phyloP scores from a whole-genome alignment of 2,797 vertebrate species.

The Sternarchorhynchus goeldii region DNA sequence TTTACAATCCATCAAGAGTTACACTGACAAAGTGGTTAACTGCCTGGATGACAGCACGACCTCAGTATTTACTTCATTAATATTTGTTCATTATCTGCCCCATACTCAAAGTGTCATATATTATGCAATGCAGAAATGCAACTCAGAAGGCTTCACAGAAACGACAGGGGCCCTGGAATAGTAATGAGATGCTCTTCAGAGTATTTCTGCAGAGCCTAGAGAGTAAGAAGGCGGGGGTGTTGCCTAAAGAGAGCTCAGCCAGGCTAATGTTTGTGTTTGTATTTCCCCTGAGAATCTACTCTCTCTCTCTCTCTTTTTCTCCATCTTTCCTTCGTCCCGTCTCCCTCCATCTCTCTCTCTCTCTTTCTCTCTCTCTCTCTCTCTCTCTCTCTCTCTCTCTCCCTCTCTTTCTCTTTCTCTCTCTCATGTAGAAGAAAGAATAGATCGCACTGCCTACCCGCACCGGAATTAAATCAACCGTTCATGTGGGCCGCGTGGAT shows the following conservation, averaged over 20 bases:
- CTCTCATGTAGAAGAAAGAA: constrained; percentile 15
- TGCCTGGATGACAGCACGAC: background rate
- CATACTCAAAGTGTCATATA: background rate
- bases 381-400: background rate
- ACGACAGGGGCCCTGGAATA: background rate
- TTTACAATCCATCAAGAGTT: background rate
- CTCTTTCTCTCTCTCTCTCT: background rate
- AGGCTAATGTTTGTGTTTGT: constrained; percentile 43
- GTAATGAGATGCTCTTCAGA: constrained; percentile 1
- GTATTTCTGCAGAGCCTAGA: background rate
- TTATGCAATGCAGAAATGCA: background rate
- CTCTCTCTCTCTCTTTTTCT: background rate
- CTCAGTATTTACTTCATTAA: background rate
- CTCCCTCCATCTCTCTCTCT: background rate
- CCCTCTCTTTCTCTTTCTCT: no score
- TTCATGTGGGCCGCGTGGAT: constrained; percentile 66
- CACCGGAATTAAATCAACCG: constrained; percentile 66
- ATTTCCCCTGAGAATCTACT: constrained; percentile 25
- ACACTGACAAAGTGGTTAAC: constrained; percentile 9
- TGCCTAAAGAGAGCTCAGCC: constrained; percentile 29
- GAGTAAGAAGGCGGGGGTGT: background rate
- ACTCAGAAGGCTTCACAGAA: background rate
- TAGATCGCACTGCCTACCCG: constrained; percentile 42
- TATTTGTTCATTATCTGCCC: background rate
- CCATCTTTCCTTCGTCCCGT: background rate